Conservation (phyloP, 2,888 invertebrate genomes). For the Chelonus formosanus region DNA sequence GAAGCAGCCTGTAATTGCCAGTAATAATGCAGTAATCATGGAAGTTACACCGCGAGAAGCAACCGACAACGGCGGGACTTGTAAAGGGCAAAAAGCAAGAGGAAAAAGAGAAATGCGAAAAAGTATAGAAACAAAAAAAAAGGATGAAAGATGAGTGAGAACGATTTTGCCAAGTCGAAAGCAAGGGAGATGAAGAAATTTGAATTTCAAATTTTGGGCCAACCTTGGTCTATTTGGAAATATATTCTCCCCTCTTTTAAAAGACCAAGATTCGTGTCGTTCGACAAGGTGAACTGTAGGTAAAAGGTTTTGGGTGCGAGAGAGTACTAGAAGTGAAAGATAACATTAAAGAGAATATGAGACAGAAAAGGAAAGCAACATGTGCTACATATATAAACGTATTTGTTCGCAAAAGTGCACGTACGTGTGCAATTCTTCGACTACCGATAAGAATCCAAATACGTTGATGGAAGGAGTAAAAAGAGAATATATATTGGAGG, state of each 20-base stretch:
- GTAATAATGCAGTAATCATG: conserved; percentile 52
- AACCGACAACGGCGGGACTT: conserved; percentile 25
- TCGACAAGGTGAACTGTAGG: no score
- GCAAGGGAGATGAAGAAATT: conserved; percentile 36
- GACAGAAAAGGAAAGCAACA: no score
- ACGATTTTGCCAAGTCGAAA: conserved; percentile 18
- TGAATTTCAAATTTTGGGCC: conserved; percentile 47
- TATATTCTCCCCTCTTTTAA: conserved; percentile 27
- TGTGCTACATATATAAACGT: no score
- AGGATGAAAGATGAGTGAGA: conserved; percentile 22
- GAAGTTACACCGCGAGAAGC: conserved; percentile 47
- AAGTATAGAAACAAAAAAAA: conserved; percentile 10
- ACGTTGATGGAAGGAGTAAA: not conserved
- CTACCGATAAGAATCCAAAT: conserved; percentile 15
- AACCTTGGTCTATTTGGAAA: conserved; percentile 43
- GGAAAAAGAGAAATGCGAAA: conserved; percentile 5
- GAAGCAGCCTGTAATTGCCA: conserved; percentile 46
- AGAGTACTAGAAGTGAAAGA: conserved; percentile 11
- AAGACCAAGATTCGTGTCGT: conserved; percentile 14
- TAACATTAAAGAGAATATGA: not conserved
- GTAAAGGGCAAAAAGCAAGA: conserved; percentile 27
- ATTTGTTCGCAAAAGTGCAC: not conserved
- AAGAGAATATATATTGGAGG: not conserved
- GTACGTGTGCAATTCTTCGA: conserved; percentile 13
- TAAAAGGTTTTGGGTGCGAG: conserved; percentile 11